Evolutionary conservation across 2,888 invertebrate species (phyloP).

Genomic region (Ophion obscuratus): DNA sequence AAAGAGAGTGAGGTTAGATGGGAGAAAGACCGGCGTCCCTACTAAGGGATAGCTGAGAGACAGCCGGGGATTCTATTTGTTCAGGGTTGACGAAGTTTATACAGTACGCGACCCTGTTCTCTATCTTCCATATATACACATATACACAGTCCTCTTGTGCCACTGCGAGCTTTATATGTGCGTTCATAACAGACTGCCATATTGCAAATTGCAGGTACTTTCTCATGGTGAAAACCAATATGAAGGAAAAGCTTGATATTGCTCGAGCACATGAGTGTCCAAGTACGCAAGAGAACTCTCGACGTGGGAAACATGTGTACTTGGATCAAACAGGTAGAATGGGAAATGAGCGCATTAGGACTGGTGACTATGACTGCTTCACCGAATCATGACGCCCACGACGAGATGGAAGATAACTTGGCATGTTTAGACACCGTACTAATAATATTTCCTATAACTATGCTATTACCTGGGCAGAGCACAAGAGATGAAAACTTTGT

Average conservation of each 20-base stretch:
- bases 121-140: neutral
- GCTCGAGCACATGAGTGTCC: neutral
- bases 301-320: constrained; percentile 4
- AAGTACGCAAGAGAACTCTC: neutral
- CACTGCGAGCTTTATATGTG: constrained; percentile 8
- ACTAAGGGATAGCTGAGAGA: constrained; percentile 43
- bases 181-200: constrained; percentile 2
- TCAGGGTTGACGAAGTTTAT: constrained; percentile 67
- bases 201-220: neutral
- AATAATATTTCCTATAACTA: constrained; percentile 9
- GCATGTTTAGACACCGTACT: constrained; percentile 4
- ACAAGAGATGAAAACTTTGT: constrained; percentile 36
- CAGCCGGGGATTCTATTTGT: constrained; percentile 64
- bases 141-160: neutral
- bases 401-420: neutral
- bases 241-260: constrained; percentile 10
- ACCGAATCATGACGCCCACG: neutral
- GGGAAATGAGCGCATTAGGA: constrained; percentile 35
- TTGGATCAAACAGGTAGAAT: constrained; percentile 4
- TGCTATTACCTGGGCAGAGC: neutral
- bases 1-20: constrained; percentile 30
- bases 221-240: constrained; percentile 24
- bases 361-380: constrained; percentile 17
- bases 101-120: constrained; percentile 57
- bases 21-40: constrained; percentile 34